Percentiles rank a stretch among this genome's conserved stretches.
Evolutionary conservation across 2,113 vertebrate species (phyloP).

Genomic region (Rhipidura dahli): DNA sequence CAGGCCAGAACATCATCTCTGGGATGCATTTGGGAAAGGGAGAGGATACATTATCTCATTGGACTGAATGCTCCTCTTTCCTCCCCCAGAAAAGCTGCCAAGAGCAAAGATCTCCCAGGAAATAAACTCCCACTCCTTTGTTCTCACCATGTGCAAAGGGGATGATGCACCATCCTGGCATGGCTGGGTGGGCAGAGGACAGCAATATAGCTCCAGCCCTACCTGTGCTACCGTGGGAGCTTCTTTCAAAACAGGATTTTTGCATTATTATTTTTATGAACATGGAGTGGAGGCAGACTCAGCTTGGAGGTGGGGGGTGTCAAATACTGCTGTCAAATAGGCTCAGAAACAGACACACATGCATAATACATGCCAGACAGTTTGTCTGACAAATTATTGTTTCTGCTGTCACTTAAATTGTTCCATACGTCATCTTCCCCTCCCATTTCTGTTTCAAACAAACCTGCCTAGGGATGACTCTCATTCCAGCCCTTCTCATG

Average conservation of each 20-base stretch:
- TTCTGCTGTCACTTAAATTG: constrained; percentile 52
- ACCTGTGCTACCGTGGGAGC: not conserved
- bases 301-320: constrained; percentile 43
- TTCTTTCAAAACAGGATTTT: not conserved
- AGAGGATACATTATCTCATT: constrained; percentile 28
- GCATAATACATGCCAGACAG: constrained; percentile 48
- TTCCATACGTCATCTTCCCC: not conserved
- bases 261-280: not conserved
- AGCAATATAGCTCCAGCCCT: not conserved
- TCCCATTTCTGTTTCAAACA: constrained; percentile 31
- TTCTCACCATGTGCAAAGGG: constrained; percentile 32
- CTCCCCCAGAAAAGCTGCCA: constrained; percentile 60
- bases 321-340: constrained; percentile 55
- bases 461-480: constrained; percentile 7
- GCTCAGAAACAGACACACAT: constrained; percentile 21
- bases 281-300: not conserved
- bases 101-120: constrained; percentile 51
- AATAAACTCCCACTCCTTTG: constrained; percentile 55
- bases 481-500: not conserved
- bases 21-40: not conserved
- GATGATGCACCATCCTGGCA: constrained; percentile 38
- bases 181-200: not conserved
- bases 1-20: not conserved
- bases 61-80: constrained; percentile 32
- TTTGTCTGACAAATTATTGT: constrained; percentile 63